phyloP scores from a whole-genome alignment of 2,797 vertebrate species.

The Hydrolagus colliei region DNA sequence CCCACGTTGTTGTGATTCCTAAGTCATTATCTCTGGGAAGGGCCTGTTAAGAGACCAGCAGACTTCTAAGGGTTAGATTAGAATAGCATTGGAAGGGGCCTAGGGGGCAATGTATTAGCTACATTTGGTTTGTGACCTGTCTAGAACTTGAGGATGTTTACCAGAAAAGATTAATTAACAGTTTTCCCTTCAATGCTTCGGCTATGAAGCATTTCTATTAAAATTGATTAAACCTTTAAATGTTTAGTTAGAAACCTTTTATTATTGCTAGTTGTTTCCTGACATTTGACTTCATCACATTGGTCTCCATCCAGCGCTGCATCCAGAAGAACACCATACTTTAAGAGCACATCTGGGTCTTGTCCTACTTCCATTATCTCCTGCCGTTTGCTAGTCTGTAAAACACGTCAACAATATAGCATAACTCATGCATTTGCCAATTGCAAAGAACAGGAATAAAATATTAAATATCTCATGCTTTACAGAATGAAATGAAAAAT shows the following conservation, averaged over 20 bases:
- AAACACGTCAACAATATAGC: slow-evolving; percentile 29
- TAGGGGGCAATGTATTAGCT: not conserved
- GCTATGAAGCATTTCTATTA: too few relatives aligned
- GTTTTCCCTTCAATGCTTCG: not conserved
- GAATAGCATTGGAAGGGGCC: not conserved
- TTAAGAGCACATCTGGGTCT: slow-evolving; percentile 59
- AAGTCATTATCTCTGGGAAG: not conserved
- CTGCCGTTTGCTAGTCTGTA: slow-evolving; percentile 61
- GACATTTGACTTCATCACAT: not conserved
- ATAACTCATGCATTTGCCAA: not conserved
- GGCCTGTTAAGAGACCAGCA: not conserved
- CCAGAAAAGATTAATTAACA: not conserved
- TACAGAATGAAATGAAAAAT: too few relatives aligned
- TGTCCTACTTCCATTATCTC: slow-evolving; percentile 72
- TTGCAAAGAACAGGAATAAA: too few relatives aligned
- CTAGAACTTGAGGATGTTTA: not conserved
- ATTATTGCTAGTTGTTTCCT: slow-evolving; percentile 32
- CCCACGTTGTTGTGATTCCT: too few relatives aligned
- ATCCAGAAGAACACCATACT: slow-evolving; percentile 81
- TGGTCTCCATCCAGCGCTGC: slow-evolving; percentile 41
- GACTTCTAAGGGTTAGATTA: too few relatives aligned
- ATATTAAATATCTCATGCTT: too few relatives aligned
- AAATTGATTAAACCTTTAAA: not conserved
- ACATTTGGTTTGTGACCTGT: not conserved
- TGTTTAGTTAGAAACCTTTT: slow-evolving; percentile 11